Evolutionary conservation across 2,888 invertebrate species (phyloP), one percentile per base, ranked within the genome.

Genomic region (Heliconius hortense): DNA sequence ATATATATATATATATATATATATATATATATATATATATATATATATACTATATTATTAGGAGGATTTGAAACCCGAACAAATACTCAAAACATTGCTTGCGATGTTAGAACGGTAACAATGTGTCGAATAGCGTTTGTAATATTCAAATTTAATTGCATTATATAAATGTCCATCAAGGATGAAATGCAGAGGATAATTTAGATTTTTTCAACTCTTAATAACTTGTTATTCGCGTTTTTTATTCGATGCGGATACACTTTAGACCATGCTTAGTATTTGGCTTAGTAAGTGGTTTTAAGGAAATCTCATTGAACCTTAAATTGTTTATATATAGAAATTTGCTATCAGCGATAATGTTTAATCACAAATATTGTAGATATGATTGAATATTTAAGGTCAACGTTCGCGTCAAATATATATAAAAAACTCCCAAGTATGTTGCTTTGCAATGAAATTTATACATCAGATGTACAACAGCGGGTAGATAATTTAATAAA

Each of bases 21-120:
- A n/a, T n/a, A n/a, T n/a, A n/a, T n/a, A n/a, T n/a, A n/a, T n/a
- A n/a, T n/a, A n/a, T n/a, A n/a, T n/a, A n/a, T n/a, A n/a, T n/a
- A n/a, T n/a, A n/a, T n/a, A n/a, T n/a, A n/a, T 81, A 87, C 63
- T 84, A 84, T 85, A 89, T 89, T 89, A 89, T 74, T 82, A 92
- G 85, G 88, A 92, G 91, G 92, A 93, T 91, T 87, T 90, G 83
- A 81, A 93, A 90, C 90, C 92, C 93, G 93, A 93, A 92, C 92
- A 90, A 85, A 84, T 71, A 82, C 89, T 89, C 90, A 90, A 90
- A 89, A 87, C 88, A 91, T 89, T n/a, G n/a, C n/a, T n/a, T n/a
- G n/a, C n/a, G n/a, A n/a, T n/a, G n/a, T n/a, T n/a, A n/a, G n/a
- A n/a, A n/a, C n/a, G n/a, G n/a, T n/a, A n/a, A n/a, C n/a, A n/a